Base-by-base conservation (phyloP, 2,113 vertebrate genomes). In the Irena cyanogastra region DNA sequence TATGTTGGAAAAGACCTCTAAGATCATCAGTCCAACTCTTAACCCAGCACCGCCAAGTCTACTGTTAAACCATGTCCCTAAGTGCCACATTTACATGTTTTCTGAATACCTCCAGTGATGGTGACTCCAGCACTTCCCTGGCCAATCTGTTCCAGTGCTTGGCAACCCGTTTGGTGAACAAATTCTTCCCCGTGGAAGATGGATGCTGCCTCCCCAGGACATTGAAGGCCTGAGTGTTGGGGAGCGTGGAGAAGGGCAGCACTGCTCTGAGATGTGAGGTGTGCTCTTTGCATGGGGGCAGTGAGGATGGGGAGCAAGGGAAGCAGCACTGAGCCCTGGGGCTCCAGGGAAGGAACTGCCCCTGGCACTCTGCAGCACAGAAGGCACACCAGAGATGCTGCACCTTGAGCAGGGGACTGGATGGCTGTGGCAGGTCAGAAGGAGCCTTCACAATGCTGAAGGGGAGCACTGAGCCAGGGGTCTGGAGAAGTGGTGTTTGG, bases 211-310 rank as follows among this genome's bases (percentile, higher is more conserved):
- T 71, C 61, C 26, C 41, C 11, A 45, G 57, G 30, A 13, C 11
- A 8, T 1, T 37, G 68, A 33, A 49, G 66, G 19, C 37, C 27
- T 11, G 16, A 8, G 13, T 11, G 35, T 39, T 2, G 8, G 63
- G 54, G 22, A 56, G 23, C 0, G 0, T 47, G 35, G 42, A 53
- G 41, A 13, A 0, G 0, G 3, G 28, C 61, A 54, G 45, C 23
- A 21, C 23, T 1, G 33, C 44, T 68, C 41, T 35, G 74, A 63
- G 60, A 49, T 1, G 3, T 2, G 12, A 80, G 15, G 28, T 44
- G 59, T 28, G 21, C 54, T 2, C 1, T 15, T 31, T 64, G 22
- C 1, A 2, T 19, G 35, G n/a, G 69, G 27, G 47, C 17, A 37
- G 64, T 0, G 7, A 69, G 49, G 56, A 23, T 7, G 27, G 31